Evolutionary conservation across 2,888 invertebrate genomes (phyloP), one percentile per base, ranked within the genome.

Genomic region (Folsomia candida): DNA sequence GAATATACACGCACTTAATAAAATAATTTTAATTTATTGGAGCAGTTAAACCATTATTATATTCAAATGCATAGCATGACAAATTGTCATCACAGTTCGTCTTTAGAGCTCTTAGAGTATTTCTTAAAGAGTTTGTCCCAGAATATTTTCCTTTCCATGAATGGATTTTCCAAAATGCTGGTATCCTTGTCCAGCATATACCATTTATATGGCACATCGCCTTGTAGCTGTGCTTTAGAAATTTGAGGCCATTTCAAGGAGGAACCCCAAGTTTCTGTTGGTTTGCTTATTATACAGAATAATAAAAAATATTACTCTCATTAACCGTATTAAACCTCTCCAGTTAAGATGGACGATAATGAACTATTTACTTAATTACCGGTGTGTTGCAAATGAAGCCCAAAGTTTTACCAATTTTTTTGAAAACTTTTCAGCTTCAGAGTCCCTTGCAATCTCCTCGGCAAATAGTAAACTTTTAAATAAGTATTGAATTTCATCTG

Each of bases 181-280:
- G 68, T 70, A 47, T 71, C 60, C 59, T 68, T 68, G 20, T 66
- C 67, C 9, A 76, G 28, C 1, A 64, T 24, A 24, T 74, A 72
- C 76, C 76, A 76, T n/a, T 67, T 74, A 14, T 72, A 24, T 9
- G 72, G 72, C 62, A 74, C 69, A 25, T 70, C 73, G n/a, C 72
- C 71, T 65, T 74, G 71, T 51, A 72, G 61, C 63, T 74, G 74
- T 61, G 71, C 72, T 67, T 62, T 60, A 22, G 74, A 74, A 62
- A 74, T 65, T 11, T 69, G 70, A 26, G 72, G 18, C 76, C 76
- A 76, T 25, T 67, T 72, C n/a, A 62, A 28, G 25, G 68, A 71
- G 37, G 54, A 59, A 11, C 51, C 51, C 74, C 72, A 74, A 24
- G 72, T 69, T 20, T 72, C 72, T 20, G 68, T 72, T 14, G 76